Evolutionary conservation across 1,140 invertebrate genomes (phyloP), one percentile per base, ranked within the genome.

Genomic region (Theocolax elegans): DNA sequence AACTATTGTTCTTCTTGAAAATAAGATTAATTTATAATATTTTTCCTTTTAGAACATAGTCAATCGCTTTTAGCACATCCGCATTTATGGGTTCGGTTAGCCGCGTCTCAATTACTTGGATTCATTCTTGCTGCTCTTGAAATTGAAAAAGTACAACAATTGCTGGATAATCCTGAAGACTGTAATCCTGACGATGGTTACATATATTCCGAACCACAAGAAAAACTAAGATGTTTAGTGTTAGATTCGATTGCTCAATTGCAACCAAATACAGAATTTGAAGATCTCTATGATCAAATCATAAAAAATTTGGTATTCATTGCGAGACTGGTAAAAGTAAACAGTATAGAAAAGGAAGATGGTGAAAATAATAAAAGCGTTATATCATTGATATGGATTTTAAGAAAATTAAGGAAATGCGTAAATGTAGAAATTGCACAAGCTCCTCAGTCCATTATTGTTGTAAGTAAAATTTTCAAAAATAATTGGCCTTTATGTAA

Each of bases 171-270:
- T 67, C 74, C 81, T 2, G 59, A 74, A 7, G 71, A 78, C 3
- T 25, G 53, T 17, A 29, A 67, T 46, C 1, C 48, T 1, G 72
- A 80, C 53, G 74, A 70, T 3, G 87, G 89, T n/a, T 92, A 90
- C 74, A 83, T 93, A 31, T 91, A 89, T 76, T 81, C 85, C 1
- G 87, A 89, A 69, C 90, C 91, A 0, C 79, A 86, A 19, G 81
- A 87, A 31, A 85, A 87, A 63, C 77, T 95, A 1, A 90, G 88
- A 76, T 90, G 89, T 75, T 80, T 95, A 19, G 87, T 90, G 1
- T 82, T 92, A n/a, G 92, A 93, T 85, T 86, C 94, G 60, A 89
- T 91, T 62, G 90, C 89, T 12, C 93, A 95, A 77, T 87, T 94
- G 25, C 88, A 90, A 51, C 90, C 92, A 0, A 87, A 87, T 1